A percentile compares a stretch with the other conserved stretches of the same genome.
phyloP scores from a whole-genome alignment of 1,140 invertebrate species.

The Ptiloglossa arizonensis region DNA sequence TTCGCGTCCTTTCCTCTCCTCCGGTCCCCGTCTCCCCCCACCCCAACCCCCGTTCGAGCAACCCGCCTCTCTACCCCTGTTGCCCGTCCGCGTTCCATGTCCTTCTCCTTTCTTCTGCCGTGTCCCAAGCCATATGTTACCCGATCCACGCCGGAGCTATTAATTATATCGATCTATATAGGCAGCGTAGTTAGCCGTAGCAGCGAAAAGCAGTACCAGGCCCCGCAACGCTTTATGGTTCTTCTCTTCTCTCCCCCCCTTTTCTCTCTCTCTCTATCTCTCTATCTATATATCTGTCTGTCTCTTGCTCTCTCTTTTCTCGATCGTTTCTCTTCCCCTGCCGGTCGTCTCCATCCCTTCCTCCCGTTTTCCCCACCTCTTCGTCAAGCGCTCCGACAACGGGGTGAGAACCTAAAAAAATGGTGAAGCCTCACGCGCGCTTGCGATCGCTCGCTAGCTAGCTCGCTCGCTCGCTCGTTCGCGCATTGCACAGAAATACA shows the following conservation, averaged over 20 bases:
- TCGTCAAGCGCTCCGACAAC: conserved; percentile 43
- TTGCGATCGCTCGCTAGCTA: too few relatives aligned
- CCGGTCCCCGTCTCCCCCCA: neutral
- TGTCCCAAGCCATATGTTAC: conserved; percentile 79
- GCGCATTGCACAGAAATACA: conserved; percentile 78
- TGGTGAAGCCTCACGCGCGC: conserved; percentile 59
- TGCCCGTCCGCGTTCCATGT: conserved; percentile 2
- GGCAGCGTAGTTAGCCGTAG: conserved; percentile 67
- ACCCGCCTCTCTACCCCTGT: conserved; percentile 22
- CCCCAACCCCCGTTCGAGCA: conserved; percentile 35
- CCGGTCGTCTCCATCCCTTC: conserved; percentile 25
- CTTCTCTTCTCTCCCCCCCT: conserved; percentile 36
- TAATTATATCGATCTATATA: conserved; percentile 81
- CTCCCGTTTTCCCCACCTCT: neutral
- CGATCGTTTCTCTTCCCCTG: conserved; percentile 22
- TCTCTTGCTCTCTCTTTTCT: too few relatives aligned
- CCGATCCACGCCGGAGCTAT: conserved; percentile 77
- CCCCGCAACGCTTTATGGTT: conserved; percentile 58
- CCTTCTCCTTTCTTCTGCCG: conserved; percentile 37
- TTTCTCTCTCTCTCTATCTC: too few relatives aligned
- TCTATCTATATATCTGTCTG: too few relatives aligned
- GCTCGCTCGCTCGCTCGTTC: too few relatives aligned
- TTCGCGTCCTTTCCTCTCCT: conserved; percentile 1
- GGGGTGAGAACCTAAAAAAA: conserved; percentile 78
- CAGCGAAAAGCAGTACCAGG: conserved; percentile 44